Conservation (phyloP, 2,797 vertebrate species). For the Sebastes glaucus region DNA sequence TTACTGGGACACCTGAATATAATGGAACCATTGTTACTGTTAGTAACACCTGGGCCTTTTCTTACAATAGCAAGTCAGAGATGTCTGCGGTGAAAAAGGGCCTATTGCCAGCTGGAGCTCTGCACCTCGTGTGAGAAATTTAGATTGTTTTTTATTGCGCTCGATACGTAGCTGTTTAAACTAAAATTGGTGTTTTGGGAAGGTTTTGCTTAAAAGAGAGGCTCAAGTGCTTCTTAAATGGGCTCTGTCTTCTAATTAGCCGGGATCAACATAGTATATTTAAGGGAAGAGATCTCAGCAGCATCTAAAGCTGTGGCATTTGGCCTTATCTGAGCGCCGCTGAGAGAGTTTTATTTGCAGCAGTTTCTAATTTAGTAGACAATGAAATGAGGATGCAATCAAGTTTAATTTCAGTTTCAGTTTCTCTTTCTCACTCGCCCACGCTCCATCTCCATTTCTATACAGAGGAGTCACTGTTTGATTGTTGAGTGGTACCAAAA, state of each 20-base stretch:
- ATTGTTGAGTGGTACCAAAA: neutral
- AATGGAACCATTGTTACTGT: neutral
- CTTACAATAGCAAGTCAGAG: neutral
- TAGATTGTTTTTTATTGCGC: neutral
- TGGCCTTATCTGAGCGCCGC: neutral
- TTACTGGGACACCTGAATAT: neutral
- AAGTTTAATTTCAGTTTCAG: slow-evolving; percentile 11
- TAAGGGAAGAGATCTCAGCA: neutral
- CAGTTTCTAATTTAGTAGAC: slow-evolving; percentile 8
- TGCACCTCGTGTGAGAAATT: neutral
- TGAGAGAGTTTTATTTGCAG: slow-evolving; percentile 17
- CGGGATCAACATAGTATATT: neutral
- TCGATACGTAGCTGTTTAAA: slow-evolving; percentile 8
- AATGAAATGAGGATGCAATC: slow-evolving; percentile 12
- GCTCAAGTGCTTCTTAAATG: slow-evolving; percentile 1
- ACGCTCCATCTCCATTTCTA: neutral
- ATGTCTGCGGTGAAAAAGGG: neutral
- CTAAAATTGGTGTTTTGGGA: neutral
- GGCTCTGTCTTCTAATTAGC: slow-evolving; percentile 18
- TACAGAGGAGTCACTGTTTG: slow-evolving; percentile 10
- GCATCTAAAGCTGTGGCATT: slow-evolving; percentile 4
- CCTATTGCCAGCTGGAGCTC: neutral
- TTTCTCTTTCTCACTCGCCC: neutral
- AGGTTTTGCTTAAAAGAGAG: slow-evolving; percentile 7
- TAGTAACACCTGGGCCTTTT: neutral